These are phyloP conservation scores for Helostoma temminkii DNA, from an alignment of 2,797 vertebrate genomes.

Conservation along the genomic window DNA sequence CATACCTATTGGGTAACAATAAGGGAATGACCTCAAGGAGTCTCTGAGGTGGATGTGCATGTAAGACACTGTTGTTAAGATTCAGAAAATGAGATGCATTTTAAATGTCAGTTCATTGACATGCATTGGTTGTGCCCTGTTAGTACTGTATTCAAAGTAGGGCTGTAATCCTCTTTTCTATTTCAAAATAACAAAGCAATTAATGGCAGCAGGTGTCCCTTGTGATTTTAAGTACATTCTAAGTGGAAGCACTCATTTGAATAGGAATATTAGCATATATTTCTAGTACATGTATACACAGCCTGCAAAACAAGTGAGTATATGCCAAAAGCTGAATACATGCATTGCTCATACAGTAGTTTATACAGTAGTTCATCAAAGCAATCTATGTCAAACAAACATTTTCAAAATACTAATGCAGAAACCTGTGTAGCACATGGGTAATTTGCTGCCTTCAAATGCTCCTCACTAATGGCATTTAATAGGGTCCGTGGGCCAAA, in stretches of 20 bases:
- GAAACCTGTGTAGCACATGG: slow-evolving; percentile 63
- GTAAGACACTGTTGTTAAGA: slow-evolving; percentile 71
- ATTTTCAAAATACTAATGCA: slow-evolving; percentile 63
- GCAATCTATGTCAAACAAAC: slow-evolving; percentile 59
- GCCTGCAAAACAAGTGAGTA: not conserved
- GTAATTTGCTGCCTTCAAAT: slow-evolving; percentile 75
- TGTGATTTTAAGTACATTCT: slow-evolving; percentile 6
- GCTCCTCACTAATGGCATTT: slow-evolving; percentile 77
- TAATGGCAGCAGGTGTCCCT: slow-evolving; percentile 7
- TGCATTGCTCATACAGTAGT: slow-evolving; percentile 20
- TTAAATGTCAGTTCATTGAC: slow-evolving; percentile 52
- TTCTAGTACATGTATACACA: not conserved
- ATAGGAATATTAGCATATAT: not conserved
- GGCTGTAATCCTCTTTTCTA: not conserved
- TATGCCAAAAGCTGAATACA: not conserved
- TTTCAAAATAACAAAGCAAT: slow-evolving; percentile 22
- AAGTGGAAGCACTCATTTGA: slow-evolving; percentile 4
- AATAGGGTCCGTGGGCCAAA: slow-evolving; percentile 81
- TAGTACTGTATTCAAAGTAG: slow-evolving; percentile 13
- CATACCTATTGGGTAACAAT: slow-evolving; percentile 66
- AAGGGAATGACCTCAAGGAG: slow-evolving; percentile 25
- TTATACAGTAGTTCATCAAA: slow-evolving; percentile 25
- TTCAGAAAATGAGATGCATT: slow-evolving; percentile 79
- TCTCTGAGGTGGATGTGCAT: slow-evolving; percentile 25
- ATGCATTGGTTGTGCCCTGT: slow-evolving; percentile 21